Evolutionary conservation across 2,797 vertebrate genomes (phyloP).

Genomic region (Iguana delicatissima): DNA sequence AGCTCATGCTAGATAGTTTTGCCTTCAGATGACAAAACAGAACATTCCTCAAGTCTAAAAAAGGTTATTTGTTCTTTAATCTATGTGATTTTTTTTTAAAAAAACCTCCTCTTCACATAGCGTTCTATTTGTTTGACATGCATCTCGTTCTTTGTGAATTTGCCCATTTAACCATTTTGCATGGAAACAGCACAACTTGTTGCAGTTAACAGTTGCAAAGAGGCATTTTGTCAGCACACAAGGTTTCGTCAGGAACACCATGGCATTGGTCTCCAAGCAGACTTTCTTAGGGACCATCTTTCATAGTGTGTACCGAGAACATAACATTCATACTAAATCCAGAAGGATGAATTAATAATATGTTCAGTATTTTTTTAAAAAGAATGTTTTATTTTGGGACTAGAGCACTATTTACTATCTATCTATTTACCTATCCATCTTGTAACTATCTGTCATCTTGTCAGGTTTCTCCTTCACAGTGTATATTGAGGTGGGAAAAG

Average conservation of each 20-base stretch:
- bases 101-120: not conserved
- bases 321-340: not conserved
- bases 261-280: not conserved
- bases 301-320: not conserved
- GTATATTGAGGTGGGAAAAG: too few species aligned
- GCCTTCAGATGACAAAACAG: constrained; percentile 57
- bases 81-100: not conserved
- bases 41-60: constrained; percentile 45
- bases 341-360: not conserved
- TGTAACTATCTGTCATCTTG: too few species aligned
- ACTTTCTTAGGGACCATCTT: not conserved
- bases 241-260: not conserved
- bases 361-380: not conserved
- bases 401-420: not conserved
- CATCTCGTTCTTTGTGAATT: constrained; percentile 34
- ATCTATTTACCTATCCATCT: not conserved
- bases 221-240: not conserved
- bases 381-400: not conserved
- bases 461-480: too few species aligned
- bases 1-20: constrained; percentile 56
- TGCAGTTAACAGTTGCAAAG: not conserved
- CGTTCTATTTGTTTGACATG: constrained; percentile 27
- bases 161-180: constrained; percentile 48
- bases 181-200: not conserved
- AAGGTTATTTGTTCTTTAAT: constrained; percentile 52